Percentiles rank a stretch among this genome's conserved stretches.
Evolutionary conservation across 2,888 invertebrate species (phyloP).

Genomic region (Pristionchus exspectatus): DNA sequence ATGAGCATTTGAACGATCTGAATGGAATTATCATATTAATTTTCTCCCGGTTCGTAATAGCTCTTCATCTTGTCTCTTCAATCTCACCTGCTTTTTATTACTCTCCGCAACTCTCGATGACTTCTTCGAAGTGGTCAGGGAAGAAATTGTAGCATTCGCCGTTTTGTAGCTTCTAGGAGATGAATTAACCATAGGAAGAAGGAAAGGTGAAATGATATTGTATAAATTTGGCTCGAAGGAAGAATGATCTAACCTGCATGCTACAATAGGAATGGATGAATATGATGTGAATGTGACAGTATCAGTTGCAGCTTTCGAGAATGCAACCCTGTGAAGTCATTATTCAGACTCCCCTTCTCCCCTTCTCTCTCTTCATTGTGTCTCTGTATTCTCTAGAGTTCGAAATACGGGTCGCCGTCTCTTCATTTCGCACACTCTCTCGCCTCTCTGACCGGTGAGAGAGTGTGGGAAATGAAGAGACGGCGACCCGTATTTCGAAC

Average conservation of each 20-base stretch:
- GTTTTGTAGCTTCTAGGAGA: slow-evolving; percentile 52
- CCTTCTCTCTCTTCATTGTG: background rate
- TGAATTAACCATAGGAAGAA: background rate
- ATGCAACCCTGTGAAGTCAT: slow-evolving; percentile 65
- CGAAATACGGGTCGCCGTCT: too few relatives aligned
- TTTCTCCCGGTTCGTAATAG: background rate
- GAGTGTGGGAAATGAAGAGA: too few relatives aligned
- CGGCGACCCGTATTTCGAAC: too few relatives aligned
- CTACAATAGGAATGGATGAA: slow-evolving; percentile 65
- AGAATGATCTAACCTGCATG: slow-evolving; percentile 36
- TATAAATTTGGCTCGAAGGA: too few relatives aligned
- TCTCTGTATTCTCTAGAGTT: too few relatives aligned
- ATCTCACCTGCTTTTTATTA: slow-evolving; percentile 70
- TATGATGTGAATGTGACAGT: slow-evolving; percentile 71
- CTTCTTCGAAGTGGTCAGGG: slow-evolving; percentile 57
- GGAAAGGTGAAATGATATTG: background rate
- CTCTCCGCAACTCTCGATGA: slow-evolving; percentile 68
- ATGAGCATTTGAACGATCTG: slow-evolving; percentile 88
- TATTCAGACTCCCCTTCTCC: background rate
- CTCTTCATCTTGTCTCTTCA: background rate
- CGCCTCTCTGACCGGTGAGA: too few relatives aligned
- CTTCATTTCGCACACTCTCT: too few relatives aligned
- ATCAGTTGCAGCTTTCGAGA: slow-evolving; percentile 71
- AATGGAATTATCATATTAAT: slow-evolving; percentile 8
- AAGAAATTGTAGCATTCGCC: slow-evolving; percentile 53